Conservation (phyloP, 23 tunicate genomes). For the Phallusia fumigata region DNA sequence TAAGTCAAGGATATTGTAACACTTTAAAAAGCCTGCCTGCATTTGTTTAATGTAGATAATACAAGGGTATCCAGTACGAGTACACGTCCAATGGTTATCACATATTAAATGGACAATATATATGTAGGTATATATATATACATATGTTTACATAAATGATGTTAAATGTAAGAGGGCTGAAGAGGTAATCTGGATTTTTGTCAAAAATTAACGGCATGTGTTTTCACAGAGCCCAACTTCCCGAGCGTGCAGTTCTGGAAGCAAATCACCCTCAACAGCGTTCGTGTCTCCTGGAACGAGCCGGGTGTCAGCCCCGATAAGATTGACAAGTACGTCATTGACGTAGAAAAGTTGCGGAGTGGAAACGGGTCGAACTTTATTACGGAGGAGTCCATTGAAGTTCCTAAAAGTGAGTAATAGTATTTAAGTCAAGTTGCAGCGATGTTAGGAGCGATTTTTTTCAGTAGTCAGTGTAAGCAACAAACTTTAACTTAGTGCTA, state of each 20-base stretch:
- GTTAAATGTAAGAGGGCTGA: too few species aligned
- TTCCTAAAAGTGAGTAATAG: background rate
- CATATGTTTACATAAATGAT: too few species aligned
- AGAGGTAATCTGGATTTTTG: too few species aligned
- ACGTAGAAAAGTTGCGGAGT: background rate
- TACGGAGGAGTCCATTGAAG: background rate
- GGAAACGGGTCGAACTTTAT: background rate
- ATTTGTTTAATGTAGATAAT: background rate
- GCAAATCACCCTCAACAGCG: conserved; percentile 61
- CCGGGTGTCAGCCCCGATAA: conserved; percentile 11
- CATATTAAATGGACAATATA: too few species aligned
- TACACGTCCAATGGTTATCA: too few species aligned
- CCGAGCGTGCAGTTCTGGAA: conserved; percentile 51
- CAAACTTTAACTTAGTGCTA: too few species aligned
- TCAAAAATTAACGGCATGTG: too few species aligned
- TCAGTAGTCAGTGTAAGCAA: too few species aligned
- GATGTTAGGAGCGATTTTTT: too few species aligned
- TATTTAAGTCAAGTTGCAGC: too few species aligned
- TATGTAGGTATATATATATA: too few species aligned
- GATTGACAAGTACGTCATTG: conserved; percentile 3
- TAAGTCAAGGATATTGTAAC: background rate
- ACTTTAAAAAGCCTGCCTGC: background rate
- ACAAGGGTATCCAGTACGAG: too few species aligned
- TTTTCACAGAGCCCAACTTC: conserved; percentile 38
- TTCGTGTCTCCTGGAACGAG: conserved; percentile 48